Evolutionary conservation across 2,113 vertebrate species (phyloP).

Genomic region (Nymphicus hollandicus): DNA sequence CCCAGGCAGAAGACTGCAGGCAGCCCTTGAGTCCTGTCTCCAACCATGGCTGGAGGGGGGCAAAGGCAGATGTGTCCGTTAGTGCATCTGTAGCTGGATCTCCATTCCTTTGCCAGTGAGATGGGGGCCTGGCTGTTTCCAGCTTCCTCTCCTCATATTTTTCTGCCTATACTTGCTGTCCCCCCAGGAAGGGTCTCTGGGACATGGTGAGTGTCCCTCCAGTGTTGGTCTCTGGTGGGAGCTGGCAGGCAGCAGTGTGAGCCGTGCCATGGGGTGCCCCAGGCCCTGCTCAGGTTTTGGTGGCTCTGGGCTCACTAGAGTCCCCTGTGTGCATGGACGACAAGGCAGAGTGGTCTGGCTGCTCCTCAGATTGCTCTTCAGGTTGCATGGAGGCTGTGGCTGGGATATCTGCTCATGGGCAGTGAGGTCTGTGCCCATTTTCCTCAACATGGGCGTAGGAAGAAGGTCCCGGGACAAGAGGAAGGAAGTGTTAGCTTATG

Average conservation of each 20-base stretch:
- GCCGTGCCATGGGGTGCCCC: fast-evolving
- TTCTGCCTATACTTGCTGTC: not conserved
- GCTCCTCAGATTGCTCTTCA: not conserved
- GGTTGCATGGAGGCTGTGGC: fast-evolving
- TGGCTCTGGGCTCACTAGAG: not conserved
- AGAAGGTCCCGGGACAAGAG: not conserved
- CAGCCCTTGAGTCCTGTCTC: not conserved
- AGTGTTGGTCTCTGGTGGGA: not conserved
- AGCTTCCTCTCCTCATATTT: not conserved
- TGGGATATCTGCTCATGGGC: not conserved
- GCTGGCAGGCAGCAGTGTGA: not conserved
- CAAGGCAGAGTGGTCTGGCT: not conserved
- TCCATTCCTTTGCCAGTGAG: not conserved
- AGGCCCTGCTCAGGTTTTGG: not conserved
- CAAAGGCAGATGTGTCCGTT: not conserved
- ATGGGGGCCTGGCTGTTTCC: not conserved
- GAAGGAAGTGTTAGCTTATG: not conserved
- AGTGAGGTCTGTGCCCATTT: not conserved
- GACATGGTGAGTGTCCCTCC: fast-evolving
- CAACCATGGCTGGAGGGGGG: not conserved
- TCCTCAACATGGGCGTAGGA: not conserved
- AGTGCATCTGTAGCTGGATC: not conserved
- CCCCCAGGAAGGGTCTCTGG: fast-evolving
- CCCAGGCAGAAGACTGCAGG: not conserved
- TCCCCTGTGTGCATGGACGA: fast-evolving